Evolutionary conservation across 2,888 invertebrate genomes (phyloP), one percentile per base, ranked within the genome.

Genomic region (Noctua fimbriata): DNA sequence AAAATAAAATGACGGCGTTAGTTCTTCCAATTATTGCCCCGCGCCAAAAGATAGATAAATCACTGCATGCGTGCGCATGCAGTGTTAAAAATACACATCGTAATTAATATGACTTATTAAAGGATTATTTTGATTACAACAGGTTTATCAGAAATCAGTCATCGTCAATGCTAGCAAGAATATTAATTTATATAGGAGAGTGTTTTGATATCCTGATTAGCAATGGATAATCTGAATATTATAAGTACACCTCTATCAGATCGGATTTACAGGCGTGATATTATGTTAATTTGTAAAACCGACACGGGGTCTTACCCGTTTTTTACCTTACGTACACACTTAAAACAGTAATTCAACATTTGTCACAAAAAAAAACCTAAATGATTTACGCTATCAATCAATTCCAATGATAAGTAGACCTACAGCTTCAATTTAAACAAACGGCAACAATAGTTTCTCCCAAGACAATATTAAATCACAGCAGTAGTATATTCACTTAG

Each of bases 381-480:
- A n/a, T 67, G 16, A 24, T 24, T 44, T 44, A 16, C 12, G 12
- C 3, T 66, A 69, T 58, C n/a, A 16, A 18, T 16, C 6, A 65
- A 81, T 21, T 24, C n/a, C 16, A 52, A 70, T 58, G 41, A 75
- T 32, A 82, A 60, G 63, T 36, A 28, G 32, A 55, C 28, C 7
- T 16, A 47, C 47, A 41, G 21, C 32, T 65, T 65, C 9, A 58
- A n/a, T 69, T 69, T 18, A 36, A 52, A 72, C 32, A 44, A 58
- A 55, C 47, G 16, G 28, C 12, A 67, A 75, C 49, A 81, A 71
- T 65, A 47, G 55, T 69, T 58, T 77, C 70, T 72, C 69, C 14
- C 14, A 72, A 75, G 84, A 75, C 72, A 75, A 82, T 76, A 75
- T 77, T 76, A 85, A 79, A 75, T 67, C 63, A 82, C 67, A 85